phyloP scores from a whole-genome alignment of 2,797 vertebrate species.

The Anolis apletophallus region DNA sequence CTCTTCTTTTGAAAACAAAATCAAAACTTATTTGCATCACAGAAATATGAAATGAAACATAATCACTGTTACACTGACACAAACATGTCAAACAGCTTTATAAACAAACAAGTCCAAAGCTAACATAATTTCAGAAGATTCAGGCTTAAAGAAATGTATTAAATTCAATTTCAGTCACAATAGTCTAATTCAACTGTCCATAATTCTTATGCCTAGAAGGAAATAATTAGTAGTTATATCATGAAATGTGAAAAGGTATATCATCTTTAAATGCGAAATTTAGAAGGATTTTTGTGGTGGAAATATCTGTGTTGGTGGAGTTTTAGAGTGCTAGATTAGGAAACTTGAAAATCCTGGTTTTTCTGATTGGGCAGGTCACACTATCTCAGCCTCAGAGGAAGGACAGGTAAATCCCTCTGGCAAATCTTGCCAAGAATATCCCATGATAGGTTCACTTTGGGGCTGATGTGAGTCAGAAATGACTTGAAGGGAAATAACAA shows the following conservation, averaged over 20 bases:
- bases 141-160: neutral
- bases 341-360: no score
- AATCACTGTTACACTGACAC: neutral
- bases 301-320: neutral
- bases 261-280: neutral
- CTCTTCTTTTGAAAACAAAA: no score
- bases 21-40: no score
- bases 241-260: neutral
- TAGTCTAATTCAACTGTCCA: neutral
- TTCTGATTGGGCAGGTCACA: no score
- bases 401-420: no score
- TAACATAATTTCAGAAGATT: neutral
- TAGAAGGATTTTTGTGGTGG: neutral
- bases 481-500: no score
- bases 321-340: neutral
- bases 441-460: no score
- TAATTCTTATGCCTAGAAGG: neutral
- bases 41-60: neutral
- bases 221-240: neutral
- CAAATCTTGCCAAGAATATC: no score
- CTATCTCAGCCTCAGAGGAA: neutral
- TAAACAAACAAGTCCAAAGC: neutral
- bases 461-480: no score
- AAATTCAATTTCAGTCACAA: neutral
- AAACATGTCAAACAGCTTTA: neutral